Evolutionary conservation across 1,140 invertebrate species (phyloP).

Genomic region (Sesamia nonagrioides): DNA sequence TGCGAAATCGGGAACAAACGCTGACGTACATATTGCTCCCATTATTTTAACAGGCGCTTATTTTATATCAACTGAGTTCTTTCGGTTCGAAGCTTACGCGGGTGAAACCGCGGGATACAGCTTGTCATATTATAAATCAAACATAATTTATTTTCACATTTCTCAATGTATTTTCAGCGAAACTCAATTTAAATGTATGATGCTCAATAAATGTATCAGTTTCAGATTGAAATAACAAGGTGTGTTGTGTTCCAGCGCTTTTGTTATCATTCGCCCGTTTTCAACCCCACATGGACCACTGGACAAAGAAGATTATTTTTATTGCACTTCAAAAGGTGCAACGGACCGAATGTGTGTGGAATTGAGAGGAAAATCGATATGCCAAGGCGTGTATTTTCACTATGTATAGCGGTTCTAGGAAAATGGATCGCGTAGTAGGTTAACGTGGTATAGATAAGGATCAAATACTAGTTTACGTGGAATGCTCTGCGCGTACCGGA

Average conservation of each 20-base stretch:
- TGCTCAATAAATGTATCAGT: conserved; percentile 58
- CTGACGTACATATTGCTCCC: too few relatives aligned
- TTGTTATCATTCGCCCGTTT: conserved; percentile 74
- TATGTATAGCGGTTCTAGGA: conserved; percentile 24
- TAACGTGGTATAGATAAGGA: conserved; percentile 21
- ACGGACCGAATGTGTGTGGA: conserved; percentile 75
- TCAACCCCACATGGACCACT: conserved; percentile 67
- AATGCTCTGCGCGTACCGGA: conserved; percentile 3
- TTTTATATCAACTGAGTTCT: too few relatives aligned
- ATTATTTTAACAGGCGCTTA: too few relatives aligned
- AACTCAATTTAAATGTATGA: conserved; percentile 59
- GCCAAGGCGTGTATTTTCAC: conserved; percentile 49
- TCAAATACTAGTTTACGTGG: conserved; percentile 18
- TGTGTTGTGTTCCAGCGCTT: conserved; percentile 61
- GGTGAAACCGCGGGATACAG: too few relatives aligned
- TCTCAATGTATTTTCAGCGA: conserved; percentile 17
- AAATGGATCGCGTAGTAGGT: conserved; percentile 28
- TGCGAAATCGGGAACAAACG: too few relatives aligned
- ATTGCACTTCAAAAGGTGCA: conserved; percentile 82
- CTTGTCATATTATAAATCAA: conserved; percentile 15
- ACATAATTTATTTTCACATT: background rate
- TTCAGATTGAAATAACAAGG: conserved; percentile 73
- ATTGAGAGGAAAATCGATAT: conserved; percentile 77
- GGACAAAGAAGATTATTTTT: conserved; percentile 85
- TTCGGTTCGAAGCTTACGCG: too few relatives aligned